Base-by-base conservation (phyloP, 2,113 vertebrate species). In the Crypturellus undulatus region DNA sequence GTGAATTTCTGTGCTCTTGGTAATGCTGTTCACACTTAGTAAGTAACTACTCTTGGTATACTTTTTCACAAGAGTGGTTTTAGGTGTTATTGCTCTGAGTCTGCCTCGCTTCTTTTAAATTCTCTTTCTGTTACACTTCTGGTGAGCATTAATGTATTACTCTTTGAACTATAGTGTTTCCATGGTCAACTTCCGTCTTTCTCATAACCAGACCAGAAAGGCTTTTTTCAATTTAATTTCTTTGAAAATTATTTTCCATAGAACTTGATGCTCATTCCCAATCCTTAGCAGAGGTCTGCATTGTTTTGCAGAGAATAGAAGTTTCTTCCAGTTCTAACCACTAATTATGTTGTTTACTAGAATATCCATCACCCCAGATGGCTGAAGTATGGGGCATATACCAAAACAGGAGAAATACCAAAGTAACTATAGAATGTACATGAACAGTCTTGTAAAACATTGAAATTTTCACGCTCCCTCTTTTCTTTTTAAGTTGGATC, bases 291-390 rank as follows among this genome's bases (percentile, higher is more conserved):
- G 58, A 78, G 11, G 12, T 76, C n/a, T 91, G 45, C 18, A 65
- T 43, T 34, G 24, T 45, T 83, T 75, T 82, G 40, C 34, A 70
- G 17, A 78, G 56, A 54, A 72, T 20, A n/a, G 38, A 64, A 81
- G 3, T 28, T 84, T 83, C 22, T 52, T 93, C 18, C 20, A 54
- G 12, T 69, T 92, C 38, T 79, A 79, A 75, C 12, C 59, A 71
- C 60, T 86, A 65, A 90, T 91, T 93, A 87, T 0, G 0, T 14
- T 93, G 70, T 86, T 93, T 86, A 82, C n/a, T 77, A 79, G 63
- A 78, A 87, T 59, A 94, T 90, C 67, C 36, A 8, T 70, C 59
- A 90, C 86, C 47, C 42, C 77, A 93, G 70, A 84, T 80, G 73
- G 73, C 84, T 68, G 51, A 86, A 93, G 30, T 38, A 77, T 70